Evolutionary conservation across 2,113 vertebrate species (phyloP).

Genomic region (Oreocharis arfaki): DNA sequence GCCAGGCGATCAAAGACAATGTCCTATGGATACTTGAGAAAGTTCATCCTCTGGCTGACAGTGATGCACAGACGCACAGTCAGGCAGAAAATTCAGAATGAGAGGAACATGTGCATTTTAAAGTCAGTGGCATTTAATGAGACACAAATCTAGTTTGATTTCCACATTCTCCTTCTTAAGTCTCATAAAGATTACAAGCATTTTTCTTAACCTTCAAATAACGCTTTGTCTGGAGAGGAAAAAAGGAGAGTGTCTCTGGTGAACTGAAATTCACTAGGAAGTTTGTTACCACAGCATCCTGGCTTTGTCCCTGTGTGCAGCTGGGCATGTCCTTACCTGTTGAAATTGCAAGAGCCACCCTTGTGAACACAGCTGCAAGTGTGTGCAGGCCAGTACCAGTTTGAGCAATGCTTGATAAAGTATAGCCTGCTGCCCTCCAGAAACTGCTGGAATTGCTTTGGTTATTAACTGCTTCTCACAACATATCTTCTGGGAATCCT

Average conservation of each 20-base stretch:
- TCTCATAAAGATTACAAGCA: background rate
- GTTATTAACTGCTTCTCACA: background rate
- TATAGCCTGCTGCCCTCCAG: background rate
- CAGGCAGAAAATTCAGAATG: background rate
- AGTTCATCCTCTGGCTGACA: background rate
- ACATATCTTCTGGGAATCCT: background rate
- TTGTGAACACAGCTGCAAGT: background rate
- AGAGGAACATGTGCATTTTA: background rate
- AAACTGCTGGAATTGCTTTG: constrained; percentile 1
- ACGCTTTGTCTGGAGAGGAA: background rate
- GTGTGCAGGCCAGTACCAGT: background rate
- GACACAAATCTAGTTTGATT: background rate
- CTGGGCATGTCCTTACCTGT: background rate
- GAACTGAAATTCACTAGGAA: background rate
- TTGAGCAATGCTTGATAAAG: background rate
- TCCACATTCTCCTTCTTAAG: background rate
- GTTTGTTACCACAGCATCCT: background rate
- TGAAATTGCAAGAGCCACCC: background rate
- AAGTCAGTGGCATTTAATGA: background rate
- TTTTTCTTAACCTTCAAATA: background rate
- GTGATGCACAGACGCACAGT: background rate
- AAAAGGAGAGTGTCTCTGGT: background rate
- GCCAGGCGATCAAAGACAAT: background rate
- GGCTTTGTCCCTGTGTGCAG: background rate
- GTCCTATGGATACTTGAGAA: background rate